Evolutionary conservation across 2,797 vertebrate species (phyloP).

Genomic region (Melanitta fusca): DNA sequence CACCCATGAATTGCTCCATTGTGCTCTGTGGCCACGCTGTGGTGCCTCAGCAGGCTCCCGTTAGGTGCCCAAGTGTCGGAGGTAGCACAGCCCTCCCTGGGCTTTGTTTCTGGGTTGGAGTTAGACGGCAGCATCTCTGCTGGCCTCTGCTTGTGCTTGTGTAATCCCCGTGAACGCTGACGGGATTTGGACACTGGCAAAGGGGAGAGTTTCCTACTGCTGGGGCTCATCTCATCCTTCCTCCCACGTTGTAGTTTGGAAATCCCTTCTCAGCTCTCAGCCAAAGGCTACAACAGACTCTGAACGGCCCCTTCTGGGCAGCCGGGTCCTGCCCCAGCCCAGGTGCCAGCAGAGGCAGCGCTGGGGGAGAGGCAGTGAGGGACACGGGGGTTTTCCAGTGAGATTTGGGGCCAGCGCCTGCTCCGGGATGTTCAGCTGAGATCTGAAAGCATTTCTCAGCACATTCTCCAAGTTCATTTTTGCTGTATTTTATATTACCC

Average conservation of each 20-base stretch:
- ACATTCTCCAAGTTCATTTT: neutral
- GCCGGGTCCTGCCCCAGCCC: neutral
- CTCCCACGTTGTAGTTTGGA: rapidly evolving
- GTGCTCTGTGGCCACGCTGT: neutral
- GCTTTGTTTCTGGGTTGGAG: neutral
- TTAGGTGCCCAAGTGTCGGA: neutral
- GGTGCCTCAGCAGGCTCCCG: neutral
- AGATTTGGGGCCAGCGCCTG: neutral
- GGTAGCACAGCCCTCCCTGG: neutral
- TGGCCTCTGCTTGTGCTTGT: neutral
- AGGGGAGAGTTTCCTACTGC: neutral
- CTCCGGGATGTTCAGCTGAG: neutral
- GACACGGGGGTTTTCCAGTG: too few species aligned
- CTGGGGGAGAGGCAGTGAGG: neutral
- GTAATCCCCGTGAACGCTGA: neutral
- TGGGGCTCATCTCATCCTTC: neutral
- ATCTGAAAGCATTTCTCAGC: neutral
- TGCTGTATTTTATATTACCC: neutral
- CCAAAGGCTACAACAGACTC: conserved; percentile 7
- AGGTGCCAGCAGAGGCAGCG: neutral
- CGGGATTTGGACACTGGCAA: neutral
- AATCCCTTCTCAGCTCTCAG: neutral
- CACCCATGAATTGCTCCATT: neutral
- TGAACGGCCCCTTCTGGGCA: neutral
- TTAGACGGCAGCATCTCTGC: neutral